Evolutionary conservation across 2,113 vertebrate species (phyloP).

Genomic region (Gavialis gangeticus): DNA sequence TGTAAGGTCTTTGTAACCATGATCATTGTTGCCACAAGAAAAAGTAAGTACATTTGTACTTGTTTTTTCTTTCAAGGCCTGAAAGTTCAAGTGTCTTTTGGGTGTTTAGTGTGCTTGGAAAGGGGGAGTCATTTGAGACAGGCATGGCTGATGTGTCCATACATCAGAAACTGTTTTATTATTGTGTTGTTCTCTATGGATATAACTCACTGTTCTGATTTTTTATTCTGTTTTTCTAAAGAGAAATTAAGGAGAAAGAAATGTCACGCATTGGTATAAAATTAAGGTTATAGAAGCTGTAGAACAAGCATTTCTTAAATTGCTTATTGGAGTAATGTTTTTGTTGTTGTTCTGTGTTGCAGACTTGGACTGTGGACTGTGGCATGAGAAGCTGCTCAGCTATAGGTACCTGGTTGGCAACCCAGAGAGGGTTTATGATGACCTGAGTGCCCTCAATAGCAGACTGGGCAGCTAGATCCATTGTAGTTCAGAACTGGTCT

Average conservation of each 20-base stretch:
- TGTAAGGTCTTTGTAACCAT: neutral
- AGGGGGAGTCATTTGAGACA: neutral
- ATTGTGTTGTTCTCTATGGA: neutral
- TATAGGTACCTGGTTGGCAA: neutral
- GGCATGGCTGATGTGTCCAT: neutral
- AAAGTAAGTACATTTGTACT: neutral
- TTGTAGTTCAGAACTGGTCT: neutral
- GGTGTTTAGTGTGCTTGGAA: neutral
- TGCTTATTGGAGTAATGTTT: neutral
- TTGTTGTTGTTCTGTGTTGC: neutral
- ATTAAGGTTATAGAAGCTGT: constrained; percentile 22
- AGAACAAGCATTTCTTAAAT: neutral
- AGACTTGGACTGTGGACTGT: neutral
- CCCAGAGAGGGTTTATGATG: neutral
- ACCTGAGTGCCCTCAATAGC: neutral
- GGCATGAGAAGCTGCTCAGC: neutral
- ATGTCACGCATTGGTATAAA: neutral
- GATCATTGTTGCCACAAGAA: neutral
- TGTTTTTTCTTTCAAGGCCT: neutral
- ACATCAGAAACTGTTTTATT: neutral
- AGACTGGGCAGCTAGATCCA: neutral
- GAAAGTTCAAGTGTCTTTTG: accelerated
- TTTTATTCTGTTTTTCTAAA: neutral
- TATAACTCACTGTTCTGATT: neutral
- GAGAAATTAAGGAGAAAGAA: neutral